These are phyloP conservation scores for Ochropleura plecta DNA, from an alignment of 2,888 invertebrate genomes.

Conservation along the genomic window DNA sequence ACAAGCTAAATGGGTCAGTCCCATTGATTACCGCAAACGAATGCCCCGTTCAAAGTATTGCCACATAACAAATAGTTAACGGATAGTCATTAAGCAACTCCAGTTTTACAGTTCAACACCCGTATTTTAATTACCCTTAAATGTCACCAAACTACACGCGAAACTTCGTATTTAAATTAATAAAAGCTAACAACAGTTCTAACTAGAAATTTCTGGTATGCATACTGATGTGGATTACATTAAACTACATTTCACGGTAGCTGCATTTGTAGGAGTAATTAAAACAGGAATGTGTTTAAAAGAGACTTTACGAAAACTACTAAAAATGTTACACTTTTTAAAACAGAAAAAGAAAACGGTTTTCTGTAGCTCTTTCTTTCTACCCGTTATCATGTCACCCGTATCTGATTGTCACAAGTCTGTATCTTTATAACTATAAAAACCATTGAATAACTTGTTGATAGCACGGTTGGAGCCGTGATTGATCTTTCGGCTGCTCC, in stretches of 20 bases:
- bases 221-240: slow-evolving; percentile 56
- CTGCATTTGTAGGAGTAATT: slow-evolving; percentile 32
- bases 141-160: slow-evolving; percentile 41
- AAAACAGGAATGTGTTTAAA: background rate
- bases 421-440: background rate
- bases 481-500: no score
- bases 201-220: slow-evolving; percentile 52
- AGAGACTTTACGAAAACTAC: background rate
- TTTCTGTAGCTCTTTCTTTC: background rate
- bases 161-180: slow-evolving; percentile 61
- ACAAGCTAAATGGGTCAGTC: background rate
- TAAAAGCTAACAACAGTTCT: slow-evolving; percentile 63
- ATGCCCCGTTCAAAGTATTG: slow-evolving; percentile 10
- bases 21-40: slow-evolving; percentile 41
- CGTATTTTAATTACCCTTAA: slow-evolving; percentile 53
- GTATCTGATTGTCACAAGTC: background rate
- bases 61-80: slow-evolving; percentile 49
- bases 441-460: background rate
- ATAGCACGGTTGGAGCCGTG: no score
- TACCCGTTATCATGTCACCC: background rate
- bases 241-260: slow-evolving; percentile 43
- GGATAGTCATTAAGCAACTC: slow-evolving; percentile 39
- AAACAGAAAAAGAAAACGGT: no score
- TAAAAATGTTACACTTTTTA: background rate
- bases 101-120: slow-evolving; percentile 22